Evolutionary conservation across 1,140 invertebrate genomes (phyloP).

Genomic region (Globodera rostochiensis): DNA sequence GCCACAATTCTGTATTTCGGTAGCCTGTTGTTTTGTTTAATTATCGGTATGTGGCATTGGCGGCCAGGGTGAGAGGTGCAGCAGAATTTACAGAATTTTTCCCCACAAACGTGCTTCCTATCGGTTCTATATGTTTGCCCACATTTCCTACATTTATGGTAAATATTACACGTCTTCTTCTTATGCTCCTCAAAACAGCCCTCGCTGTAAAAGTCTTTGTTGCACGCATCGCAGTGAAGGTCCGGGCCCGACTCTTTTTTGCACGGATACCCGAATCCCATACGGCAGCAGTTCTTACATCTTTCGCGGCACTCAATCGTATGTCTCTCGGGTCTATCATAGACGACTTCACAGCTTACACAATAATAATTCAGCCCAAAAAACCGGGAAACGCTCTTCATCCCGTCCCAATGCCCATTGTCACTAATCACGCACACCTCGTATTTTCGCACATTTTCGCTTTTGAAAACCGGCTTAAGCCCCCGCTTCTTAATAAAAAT

Average conservation of each 20-base stretch:
- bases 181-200: conserved; percentile 7
- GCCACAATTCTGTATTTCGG: too few relatives aligned
- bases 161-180: neutral
- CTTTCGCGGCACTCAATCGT: neutral
- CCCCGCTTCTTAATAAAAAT: too few relatives aligned
- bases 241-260: neutral
- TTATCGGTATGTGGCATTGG: too few relatives aligned
- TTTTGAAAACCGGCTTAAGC: too few relatives aligned
- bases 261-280: neutral
- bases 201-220: neutral
- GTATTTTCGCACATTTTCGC: too few relatives aligned
- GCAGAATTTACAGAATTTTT: too few relatives aligned
- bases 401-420: too few relatives aligned
- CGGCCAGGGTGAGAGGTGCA: too few relatives aligned
- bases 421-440: too few relatives aligned
- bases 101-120: neutral
- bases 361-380: neutral
- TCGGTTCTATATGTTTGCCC: neutral
- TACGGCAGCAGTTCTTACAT: neutral
- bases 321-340: neutral
- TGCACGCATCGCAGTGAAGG: neutral
- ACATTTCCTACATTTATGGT: neutral
- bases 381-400: too few relatives aligned
- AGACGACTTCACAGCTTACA: conserved; percentile 1
- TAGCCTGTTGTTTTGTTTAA: too few relatives aligned